Conservation (phyloP, 2,797 vertebrate species). For the Sylvilagus floridanus region DNA sequence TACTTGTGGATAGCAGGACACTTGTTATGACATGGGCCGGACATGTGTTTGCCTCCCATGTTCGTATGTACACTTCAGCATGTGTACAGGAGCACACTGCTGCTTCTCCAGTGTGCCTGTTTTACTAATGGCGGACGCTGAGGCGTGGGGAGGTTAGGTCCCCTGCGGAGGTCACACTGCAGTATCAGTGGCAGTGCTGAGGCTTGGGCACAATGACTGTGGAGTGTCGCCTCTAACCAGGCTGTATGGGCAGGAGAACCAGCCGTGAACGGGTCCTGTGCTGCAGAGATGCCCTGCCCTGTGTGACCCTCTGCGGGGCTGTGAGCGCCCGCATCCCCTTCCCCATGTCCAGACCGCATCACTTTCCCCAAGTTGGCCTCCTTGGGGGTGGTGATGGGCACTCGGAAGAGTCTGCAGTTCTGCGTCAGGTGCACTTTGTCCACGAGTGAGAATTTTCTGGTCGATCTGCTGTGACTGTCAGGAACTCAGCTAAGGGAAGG, state of each 20-base stretch:
- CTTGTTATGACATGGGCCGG: background rate
- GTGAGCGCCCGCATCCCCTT: background rate
- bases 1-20: background rate
- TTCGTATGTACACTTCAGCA: background rate
- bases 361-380: background rate
- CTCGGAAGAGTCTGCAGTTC: slow-evolving; percentile 57
- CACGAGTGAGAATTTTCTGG: slow-evolving; percentile 62
- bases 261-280: background rate
- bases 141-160: background rate
- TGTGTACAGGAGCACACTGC: slow-evolving; percentile 4
- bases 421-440: slow-evolving; percentile 43
- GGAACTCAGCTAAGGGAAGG: slow-evolving; percentile 42
- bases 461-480: slow-evolving; percentile 40
- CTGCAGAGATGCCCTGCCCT: background rate
- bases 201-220: background rate
- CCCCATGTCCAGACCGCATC: background rate
- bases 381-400: background rate
- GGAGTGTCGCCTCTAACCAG: no score
- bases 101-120: background rate
- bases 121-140: background rate
- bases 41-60: background rate
- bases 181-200: background rate
- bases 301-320: background rate
- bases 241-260: background rate
- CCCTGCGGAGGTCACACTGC: background rate